A percentile compares a stretch with the other conserved stretches of the same genome.
phyloP scores from a whole-genome alignment of 2,888 invertebrate species.

The Muscina levida region DNA sequence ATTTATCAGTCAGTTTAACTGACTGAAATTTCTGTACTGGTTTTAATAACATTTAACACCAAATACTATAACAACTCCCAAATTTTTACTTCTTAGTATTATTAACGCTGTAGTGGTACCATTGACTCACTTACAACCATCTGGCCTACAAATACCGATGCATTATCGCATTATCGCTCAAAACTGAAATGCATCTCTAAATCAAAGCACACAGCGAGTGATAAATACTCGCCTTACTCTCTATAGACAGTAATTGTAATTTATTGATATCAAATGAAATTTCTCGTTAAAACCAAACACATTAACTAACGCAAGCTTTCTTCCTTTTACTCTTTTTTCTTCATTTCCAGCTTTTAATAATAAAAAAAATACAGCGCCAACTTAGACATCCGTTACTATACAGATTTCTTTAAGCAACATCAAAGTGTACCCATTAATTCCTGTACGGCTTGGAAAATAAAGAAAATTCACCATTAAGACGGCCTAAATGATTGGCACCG shows the following conservation, averaged over 20 bases:
- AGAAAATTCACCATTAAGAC: slow-evolving; percentile 1
- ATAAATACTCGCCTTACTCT: background rate
- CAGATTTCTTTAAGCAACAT: background rate
- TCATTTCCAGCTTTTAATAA: slow-evolving; percentile 12
- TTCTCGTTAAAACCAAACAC: background rate
- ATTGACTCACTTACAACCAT: too few species aligned
- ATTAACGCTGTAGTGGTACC: too few species aligned
- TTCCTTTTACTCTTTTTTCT: background rate
- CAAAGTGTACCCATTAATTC: too few species aligned
- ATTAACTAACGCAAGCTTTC: background rate
- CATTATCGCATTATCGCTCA: too few species aligned
- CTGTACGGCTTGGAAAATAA: too few species aligned
- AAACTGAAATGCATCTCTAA: background rate
- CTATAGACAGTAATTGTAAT: slow-evolving; percentile 13
- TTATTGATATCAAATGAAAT: slow-evolving; percentile 10
- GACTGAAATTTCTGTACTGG: too few species aligned
- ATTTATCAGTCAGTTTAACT: too few species aligned
- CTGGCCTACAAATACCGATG: too few species aligned
- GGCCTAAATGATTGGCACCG: slow-evolving; percentile 78
- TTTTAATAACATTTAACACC: too few species aligned
- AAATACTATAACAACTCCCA: too few species aligned
- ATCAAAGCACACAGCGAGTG: background rate
- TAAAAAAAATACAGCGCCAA: background rate
- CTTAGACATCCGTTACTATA: background rate
- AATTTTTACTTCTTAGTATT: too few species aligned